These are phyloP conservation scores for Scaptomyza tumidula DNA, from an alignment of 2,888 invertebrate genomes.

Conservation along the genomic window DNA sequence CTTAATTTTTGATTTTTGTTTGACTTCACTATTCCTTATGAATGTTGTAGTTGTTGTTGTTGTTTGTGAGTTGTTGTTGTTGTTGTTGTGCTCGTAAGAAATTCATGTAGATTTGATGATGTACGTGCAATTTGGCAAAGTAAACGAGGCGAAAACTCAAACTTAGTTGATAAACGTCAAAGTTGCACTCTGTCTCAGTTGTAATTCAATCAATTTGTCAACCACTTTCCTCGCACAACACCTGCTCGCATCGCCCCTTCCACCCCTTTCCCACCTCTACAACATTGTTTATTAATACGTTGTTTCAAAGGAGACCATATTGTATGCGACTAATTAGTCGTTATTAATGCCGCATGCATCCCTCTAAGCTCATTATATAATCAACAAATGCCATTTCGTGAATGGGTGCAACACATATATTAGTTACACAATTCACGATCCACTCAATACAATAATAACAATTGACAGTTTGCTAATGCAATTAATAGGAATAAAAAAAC, in stretches of 20 bases:
- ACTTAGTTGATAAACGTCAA: slow-evolving; percentile 40
- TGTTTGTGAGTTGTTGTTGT: slow-evolving; percentile 25
- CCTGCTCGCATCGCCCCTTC: background rate
- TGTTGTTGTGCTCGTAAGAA: slow-evolving; percentile 35
- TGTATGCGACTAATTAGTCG: slow-evolving; percentile 46
- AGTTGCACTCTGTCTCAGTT: slow-evolving; percentile 12
- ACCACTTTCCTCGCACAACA: background rate
- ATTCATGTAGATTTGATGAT: slow-evolving; percentile 66
- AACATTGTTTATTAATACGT: slow-evolving; percentile 57
- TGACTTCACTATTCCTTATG: slow-evolving; percentile 60
- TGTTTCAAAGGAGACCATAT: slow-evolving; percentile 22
- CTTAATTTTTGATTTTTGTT: slow-evolving; percentile 74
- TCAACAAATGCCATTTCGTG: slow-evolving; percentile 35
- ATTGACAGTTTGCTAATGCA: slow-evolving; percentile 6
- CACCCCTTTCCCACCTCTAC: too few relatives aligned
- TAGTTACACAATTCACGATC: slow-evolving; percentile 8
- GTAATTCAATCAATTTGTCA: slow-evolving; percentile 60
- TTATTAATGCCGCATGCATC: slow-evolving; percentile 57
- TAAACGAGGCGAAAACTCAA: slow-evolving; percentile 42
- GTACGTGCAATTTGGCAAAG: slow-evolving; percentile 62
- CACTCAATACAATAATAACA: slow-evolving; percentile 2
- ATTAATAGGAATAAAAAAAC: background rate
- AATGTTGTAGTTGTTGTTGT: slow-evolving; percentile 18
- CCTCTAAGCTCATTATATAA: slow-evolving; percentile 51
- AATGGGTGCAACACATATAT: slow-evolving; percentile 11